Conservation (phyloP, 2,888 invertebrate genomes). For the Caradrina kadenii region DNA sequence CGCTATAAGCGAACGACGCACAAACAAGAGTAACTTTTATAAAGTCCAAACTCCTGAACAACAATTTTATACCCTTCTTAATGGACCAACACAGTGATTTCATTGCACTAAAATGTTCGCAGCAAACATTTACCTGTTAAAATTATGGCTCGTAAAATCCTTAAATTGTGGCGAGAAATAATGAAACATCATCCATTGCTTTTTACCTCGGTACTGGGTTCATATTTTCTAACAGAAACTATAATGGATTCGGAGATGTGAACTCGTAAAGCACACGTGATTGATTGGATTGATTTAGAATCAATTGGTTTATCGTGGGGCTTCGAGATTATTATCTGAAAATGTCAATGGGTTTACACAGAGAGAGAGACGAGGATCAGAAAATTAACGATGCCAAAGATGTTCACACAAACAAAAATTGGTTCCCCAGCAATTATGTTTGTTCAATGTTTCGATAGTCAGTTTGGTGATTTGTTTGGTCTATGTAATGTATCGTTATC, state of each 20-base stretch:
- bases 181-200: neutral
- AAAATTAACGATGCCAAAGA: too few species aligned
- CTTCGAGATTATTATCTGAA: slow-evolving; percentile 3
- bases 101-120: slow-evolving; percentile 38
- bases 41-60: slow-evolving; percentile 25
- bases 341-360: too few species aligned
- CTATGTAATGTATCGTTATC: too few species aligned
- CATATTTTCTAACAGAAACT: slow-evolving; percentile 3
- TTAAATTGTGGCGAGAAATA: slow-evolving; percentile 17
- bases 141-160: slow-evolving; percentile 15
- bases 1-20: slow-evolving; percentile 20
- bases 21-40: slow-evolving; percentile 16
- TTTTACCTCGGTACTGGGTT: neutral
- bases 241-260: slow-evolving; percentile 4
- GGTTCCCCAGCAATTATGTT: too few species aligned
- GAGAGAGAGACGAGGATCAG: too few species aligned
- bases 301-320: slow-evolving; percentile 1
- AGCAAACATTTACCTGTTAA: slow-evolving; percentile 22
- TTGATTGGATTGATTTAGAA: slow-evolving; percentile 18
- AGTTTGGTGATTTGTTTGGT: too few species aligned
- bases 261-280: neutral
- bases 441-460: too few species aligned
- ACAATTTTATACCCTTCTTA: slow-evolving; percentile 10
- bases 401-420: too few species aligned
- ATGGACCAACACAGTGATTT: slow-evolving; percentile 28